phyloP scores from a whole-genome alignment of 2,888 invertebrate genomes.

The Ptychoptera contaminata region DNA sequence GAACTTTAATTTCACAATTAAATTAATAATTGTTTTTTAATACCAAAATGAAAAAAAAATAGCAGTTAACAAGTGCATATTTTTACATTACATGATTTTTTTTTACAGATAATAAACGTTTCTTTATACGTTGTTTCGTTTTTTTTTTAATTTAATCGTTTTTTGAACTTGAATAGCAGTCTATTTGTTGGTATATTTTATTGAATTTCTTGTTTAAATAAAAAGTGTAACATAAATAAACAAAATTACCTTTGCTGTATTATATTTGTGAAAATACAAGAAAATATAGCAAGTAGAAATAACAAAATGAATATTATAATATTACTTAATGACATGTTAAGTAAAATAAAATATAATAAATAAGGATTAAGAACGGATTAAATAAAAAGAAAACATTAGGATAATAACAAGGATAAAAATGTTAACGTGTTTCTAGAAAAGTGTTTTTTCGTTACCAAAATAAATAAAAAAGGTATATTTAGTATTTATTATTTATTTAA shows the following conservation, averaged over 20 bases:
- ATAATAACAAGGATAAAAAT: not conserved
- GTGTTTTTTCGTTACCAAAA: not conserved
- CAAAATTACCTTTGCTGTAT: too few relatives aligned
- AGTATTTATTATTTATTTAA: not conserved
- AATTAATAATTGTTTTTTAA: too few relatives aligned
- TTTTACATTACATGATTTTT: not conserved
- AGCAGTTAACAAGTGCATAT: too few relatives aligned
- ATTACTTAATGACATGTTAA: constrained; percentile 1
- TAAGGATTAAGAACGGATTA: not conserved
- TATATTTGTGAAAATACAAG: too few relatives aligned
- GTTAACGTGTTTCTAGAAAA: not conserved
- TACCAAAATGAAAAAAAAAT: too few relatives aligned
- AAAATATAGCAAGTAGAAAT: too few relatives aligned
- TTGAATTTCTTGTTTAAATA: too few relatives aligned
- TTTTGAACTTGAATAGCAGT: constrained; percentile 1
- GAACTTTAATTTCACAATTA: too few relatives aligned
- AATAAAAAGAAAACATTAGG: not conserved
- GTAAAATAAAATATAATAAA: constrained; percentile 4
- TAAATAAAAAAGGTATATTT: constrained; percentile 1
- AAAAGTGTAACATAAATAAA: too few relatives aligned
- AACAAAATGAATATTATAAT: not conserved
- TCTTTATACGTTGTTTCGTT: too few relatives aligned
- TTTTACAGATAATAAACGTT: constrained; percentile 1
- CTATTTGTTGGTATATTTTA: too few relatives aligned
- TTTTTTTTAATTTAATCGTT: constrained; percentile 1